Evolutionary conservation across 2,888 invertebrate genomes (phyloP).

Genomic region (Drosophila neotestacea): DNA sequence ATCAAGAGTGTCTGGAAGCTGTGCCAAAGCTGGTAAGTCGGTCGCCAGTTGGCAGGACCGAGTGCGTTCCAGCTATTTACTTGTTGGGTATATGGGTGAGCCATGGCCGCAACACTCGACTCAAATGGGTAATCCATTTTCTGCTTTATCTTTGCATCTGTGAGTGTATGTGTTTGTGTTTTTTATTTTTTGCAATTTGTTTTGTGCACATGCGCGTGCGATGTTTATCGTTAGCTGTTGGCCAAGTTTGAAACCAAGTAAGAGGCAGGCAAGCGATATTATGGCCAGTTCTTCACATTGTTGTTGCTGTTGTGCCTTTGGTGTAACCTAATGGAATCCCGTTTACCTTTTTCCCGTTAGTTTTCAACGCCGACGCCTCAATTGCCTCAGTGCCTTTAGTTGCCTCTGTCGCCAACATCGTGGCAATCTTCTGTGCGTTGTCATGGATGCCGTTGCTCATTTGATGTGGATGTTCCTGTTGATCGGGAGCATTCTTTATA

Average conservation of each 20-base stretch:
- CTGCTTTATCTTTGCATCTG: conserved; percentile 24
- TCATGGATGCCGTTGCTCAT: conserved; percentile 41
- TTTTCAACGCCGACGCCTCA: conserved; percentile 77
- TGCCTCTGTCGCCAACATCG: conserved; percentile 25
- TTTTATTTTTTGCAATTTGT: conserved; percentile 69
- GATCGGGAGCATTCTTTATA: conserved; percentile 64
- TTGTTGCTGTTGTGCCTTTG: conserved; percentile 52
- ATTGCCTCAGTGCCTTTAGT: conserved; percentile 41
- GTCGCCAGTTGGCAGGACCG: conserved; percentile 53
- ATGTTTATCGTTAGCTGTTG: conserved; percentile 63
- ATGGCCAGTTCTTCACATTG: conserved; percentile 58
- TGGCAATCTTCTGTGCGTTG: conserved; percentile 56
- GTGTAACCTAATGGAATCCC: conserved; percentile 82
- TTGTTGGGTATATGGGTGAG: conserved; percentile 60
- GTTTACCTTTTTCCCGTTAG: conserved; percentile 85
- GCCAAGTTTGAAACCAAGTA: conserved; percentile 34
- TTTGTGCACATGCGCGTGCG: conserved; percentile 73
- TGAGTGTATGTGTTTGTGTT: conserved; percentile 20
- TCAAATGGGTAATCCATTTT: conserved; percentile 78
- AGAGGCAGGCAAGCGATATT: conserved; percentile 32
- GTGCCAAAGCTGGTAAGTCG: conserved; percentile 60
- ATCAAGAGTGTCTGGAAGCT: conserved; percentile 50
- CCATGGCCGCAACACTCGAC: conserved; percentile 39
- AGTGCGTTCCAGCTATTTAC: conserved; percentile 38
- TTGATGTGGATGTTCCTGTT: conserved; percentile 26